Conservation (phyloP, 2,888 invertebrate genomes). For the Hirtodrosophila alboralis region DNA sequence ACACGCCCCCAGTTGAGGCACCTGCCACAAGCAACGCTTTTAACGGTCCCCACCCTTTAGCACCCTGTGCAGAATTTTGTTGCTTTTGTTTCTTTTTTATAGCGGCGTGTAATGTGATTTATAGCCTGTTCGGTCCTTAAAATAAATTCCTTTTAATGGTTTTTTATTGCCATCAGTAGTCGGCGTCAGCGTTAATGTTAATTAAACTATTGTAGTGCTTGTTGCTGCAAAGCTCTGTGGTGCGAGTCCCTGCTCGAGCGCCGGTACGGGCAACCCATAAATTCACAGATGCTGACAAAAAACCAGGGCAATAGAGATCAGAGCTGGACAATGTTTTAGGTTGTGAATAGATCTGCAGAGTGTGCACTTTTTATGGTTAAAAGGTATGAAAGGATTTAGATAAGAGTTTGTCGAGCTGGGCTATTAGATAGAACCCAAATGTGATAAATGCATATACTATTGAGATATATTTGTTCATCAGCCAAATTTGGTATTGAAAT, state of each 20-base stretch:
- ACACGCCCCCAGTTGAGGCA: slow-evolving; percentile 34
- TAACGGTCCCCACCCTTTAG: slow-evolving; percentile 31
- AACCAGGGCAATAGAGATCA: slow-evolving; percentile 25
- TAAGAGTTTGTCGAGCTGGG: slow-evolving; percentile 2
- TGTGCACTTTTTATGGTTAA: slow-evolving; percentile 50
- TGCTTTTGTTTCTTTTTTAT: slow-evolving; percentile 74
- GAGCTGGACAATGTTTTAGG: slow-evolving; percentile 27
- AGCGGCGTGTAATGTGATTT: slow-evolving; percentile 76
- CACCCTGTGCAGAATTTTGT: slow-evolving; percentile 40
- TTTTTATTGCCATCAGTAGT: slow-evolving; percentile 79
- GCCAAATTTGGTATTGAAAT: no score
- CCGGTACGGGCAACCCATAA: slow-evolving; percentile 33
- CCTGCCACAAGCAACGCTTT: slow-evolving; percentile 44
- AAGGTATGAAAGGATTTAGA: slow-evolving; percentile 38
- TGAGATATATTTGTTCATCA: neutral
- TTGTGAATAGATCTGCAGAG: slow-evolving; percentile 35
- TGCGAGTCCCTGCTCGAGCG: slow-evolving; percentile 8
- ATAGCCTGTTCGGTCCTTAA: slow-evolving; percentile 77
- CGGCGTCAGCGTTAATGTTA: slow-evolving; percentile 75
- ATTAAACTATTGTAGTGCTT: slow-evolving; percentile 75
- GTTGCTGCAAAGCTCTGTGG: slow-evolving; percentile 22
- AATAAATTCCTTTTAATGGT: slow-evolving; percentile 78
- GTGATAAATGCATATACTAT: slow-evolving; percentile 28
- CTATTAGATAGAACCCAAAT: neutral
- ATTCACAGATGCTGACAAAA: slow-evolving; percentile 32